A percentile compares a stretch with the other conserved stretches of the same genome.
Conservation (phyloP, 2,113 vertebrate species). For the Thomomys bottae region DNA sequence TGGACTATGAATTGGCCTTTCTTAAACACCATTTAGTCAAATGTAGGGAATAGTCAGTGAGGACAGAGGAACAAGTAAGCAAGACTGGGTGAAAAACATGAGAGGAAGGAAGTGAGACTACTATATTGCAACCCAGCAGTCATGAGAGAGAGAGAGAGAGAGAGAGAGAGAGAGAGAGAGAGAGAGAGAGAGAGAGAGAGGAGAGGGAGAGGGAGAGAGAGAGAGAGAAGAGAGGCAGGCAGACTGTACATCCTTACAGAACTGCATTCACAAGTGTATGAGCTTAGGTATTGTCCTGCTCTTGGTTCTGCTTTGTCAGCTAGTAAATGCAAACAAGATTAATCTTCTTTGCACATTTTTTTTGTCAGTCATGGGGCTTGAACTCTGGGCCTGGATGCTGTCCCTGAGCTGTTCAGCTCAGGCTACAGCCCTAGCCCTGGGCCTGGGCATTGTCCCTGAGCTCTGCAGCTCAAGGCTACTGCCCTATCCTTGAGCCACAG, state of each 20-base stretch:
- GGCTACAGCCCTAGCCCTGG: too few species aligned
- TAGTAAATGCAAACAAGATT: rapidly evolving
- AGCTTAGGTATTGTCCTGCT: neutral
- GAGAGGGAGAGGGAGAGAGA: neutral
- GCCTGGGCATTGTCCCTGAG: too few species aligned
- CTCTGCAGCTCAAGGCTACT: too few species aligned
- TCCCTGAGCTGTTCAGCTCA: too few species aligned
- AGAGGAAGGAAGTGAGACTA: neutral
- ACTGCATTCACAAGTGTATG: neutral
- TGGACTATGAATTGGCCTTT: neutral
- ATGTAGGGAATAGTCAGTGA: neutral
- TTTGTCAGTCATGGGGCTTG: too few species aligned
- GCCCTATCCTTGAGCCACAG: too few species aligned
- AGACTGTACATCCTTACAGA: neutral
- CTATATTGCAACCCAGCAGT: too few species aligned
- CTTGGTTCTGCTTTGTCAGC: neutral
- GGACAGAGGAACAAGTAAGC: neutral
- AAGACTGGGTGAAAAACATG: neutral
- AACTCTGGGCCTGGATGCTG: too few species aligned
- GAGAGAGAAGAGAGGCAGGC: neutral
- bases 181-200: neutral
- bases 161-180: neutral
- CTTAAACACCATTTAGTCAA: neutral
- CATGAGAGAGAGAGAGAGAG: too few species aligned
- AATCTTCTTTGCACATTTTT: too few species aligned